These are phyloP conservation scores for Isoperla grammatica DNA, from an alignment of 2,888 invertebrate species.

Conservation along the genomic window DNA sequence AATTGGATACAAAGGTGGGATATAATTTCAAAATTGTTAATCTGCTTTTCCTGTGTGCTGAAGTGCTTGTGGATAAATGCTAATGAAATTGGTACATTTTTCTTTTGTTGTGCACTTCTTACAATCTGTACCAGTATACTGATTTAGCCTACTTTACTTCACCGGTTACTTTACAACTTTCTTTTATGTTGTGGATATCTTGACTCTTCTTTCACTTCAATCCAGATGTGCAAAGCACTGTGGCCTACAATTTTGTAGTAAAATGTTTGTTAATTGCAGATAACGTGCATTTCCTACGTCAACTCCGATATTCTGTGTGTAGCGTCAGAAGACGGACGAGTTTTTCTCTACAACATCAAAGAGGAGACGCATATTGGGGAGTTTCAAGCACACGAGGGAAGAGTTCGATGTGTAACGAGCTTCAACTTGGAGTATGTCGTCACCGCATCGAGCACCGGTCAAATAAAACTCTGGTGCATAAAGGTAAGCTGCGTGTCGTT, in stretches of 20 bases:
- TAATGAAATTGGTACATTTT: too few species aligned
- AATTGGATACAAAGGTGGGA: conserved; percentile 60
- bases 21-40: too few species aligned
- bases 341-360: conserved; percentile 41
- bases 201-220: too few species aligned
- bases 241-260: too few species aligned
- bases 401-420: conserved; percentile 53
- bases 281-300: conserved; percentile 28
- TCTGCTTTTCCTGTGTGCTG: too few species aligned
- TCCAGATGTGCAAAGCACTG: too few species aligned
- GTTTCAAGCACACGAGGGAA: conserved; percentile 50
- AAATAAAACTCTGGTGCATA: conserved; percentile 66
- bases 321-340: conserved; percentile 69
- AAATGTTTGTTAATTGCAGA: conserved; percentile 8
- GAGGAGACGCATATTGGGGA: conserved; percentile 47
- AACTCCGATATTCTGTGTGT: conserved; percentile 56
- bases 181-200: too few species aligned
- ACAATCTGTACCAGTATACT: too few species aligned
- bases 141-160: conserved; percentile 59
- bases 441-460: conserved; percentile 73
- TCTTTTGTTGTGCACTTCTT: too few species aligned
- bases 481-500: conserved; percentile 32
- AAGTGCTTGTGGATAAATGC: too few species aligned
- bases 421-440: conserved; percentile 51
- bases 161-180: background rate